These are phyloP conservation scores for Agapostemon virescens DNA, from an alignment of 2,888 invertebrate species.

Conservation along the genomic window DNA sequence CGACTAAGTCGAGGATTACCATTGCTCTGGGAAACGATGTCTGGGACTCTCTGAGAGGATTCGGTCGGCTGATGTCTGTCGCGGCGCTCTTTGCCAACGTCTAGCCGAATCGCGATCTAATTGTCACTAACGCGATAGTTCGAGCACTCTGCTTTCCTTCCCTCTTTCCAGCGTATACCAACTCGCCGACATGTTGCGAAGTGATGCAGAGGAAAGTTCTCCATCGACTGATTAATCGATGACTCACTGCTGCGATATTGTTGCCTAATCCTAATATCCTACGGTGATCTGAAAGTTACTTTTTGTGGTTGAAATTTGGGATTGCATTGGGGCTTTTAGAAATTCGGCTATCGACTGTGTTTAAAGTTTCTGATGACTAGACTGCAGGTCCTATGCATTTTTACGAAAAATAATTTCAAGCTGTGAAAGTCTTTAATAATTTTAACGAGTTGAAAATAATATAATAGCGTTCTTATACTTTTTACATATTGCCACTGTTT, in stretches of 20 bases:
- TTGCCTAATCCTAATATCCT: background rate
- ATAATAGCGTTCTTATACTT: too few species aligned
- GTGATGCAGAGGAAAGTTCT: background rate
- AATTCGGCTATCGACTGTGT: background rate
- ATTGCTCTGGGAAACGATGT: background rate
- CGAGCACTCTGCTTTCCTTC: background rate
- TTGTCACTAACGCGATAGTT: conserved; percentile 16
- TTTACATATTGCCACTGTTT: too few species aligned
- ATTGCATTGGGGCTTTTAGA: background rate
- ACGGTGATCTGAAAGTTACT: background rate
- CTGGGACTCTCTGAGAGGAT: conserved; percentile 2
- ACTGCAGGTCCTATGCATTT: background rate
- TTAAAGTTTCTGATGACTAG: background rate
- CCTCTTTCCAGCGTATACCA: background rate
- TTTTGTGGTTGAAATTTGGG: background rate
- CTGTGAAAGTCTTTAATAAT: too few species aligned
- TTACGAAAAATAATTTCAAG: background rate
- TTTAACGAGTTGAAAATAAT: too few species aligned
- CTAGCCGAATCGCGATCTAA: conserved; percentile 19
- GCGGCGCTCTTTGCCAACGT: conserved; percentile 13
- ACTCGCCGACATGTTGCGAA: background rate
- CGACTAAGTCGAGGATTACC: conserved; percentile 16
- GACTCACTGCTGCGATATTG: background rate
- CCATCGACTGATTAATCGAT: background rate
- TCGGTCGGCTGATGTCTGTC: conserved; percentile 11